Evolutionary conservation across 2,888 invertebrate species (phyloP), one percentile per base, ranked within the genome.

Genomic region (Caenorhabditis auriculariae): DNA sequence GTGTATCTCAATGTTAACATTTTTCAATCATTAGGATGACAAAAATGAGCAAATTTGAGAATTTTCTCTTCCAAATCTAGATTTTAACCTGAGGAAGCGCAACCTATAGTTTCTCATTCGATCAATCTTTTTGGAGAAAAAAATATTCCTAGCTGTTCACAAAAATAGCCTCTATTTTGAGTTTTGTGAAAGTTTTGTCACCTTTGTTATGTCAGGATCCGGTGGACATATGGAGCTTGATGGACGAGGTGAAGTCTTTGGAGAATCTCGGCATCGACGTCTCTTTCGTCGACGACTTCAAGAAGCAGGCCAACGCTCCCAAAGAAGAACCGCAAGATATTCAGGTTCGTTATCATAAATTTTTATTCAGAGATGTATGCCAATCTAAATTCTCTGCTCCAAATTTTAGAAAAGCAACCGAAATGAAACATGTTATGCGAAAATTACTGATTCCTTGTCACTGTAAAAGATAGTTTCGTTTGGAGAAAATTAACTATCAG

Each of bases 181-280:
- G 12, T 24, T 15, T 15, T 15, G 26, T 44, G 1, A 7, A 2
- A 1, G 2, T 4, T 41, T 44, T 19, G 15, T n/a, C n/a, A n/a
- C n/a, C n/a, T 35, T 50, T 17, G 6, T 12, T 15, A 12, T 26
- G 27, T 35, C 19, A n/a, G 44, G 49, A 37, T 38, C 38, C 21
- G 27, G n/a, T 38, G 24, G 28, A 26, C 23, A 29, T 59, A 32
- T 15, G 39, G 26, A 46, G 51, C 21, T 47, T 74, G 24, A 37
- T 73, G 32, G 55, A 60, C 21, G 60, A 72, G 3, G 54, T 92
- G 23, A 88, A 88, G 66, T 86, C 88, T 0, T 85, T 92, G 1
- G 65, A 70, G 26, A 89, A 90, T 53, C 81, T 91, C 48, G 93
- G 93, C 60, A 88, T 94, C 66, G 91, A 94, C 83, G 87, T 89